Percentiles rank a stretch among this genome's conserved stretches.
phyloP scores from a whole-genome alignment of 2,113 vertebrate species.

The Salvator merianae region DNA sequence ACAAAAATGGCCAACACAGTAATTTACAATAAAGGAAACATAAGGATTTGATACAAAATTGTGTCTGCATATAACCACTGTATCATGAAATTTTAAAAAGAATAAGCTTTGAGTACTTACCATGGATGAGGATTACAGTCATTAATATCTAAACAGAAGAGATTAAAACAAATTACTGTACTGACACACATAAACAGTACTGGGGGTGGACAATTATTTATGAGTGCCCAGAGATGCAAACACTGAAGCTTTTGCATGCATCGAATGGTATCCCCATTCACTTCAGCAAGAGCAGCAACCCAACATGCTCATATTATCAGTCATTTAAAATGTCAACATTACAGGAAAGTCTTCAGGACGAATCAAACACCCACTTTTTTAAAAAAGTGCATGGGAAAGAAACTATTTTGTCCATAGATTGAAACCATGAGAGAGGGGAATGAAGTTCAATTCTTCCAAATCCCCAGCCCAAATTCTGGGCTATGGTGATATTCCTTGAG shows the following conservation, averaged over 20 bases:
- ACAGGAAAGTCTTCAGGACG: neutral
- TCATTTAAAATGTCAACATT: neutral
- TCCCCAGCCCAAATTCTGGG: too few species aligned
- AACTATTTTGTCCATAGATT: too few species aligned
- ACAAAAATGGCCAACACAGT: neutral
- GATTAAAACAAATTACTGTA: neutral
- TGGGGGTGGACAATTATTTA: neutral
- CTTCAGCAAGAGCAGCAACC: neutral
- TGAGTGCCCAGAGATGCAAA: neutral
- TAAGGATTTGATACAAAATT: neutral
- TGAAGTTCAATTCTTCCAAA: neutral
- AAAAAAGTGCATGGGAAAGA: too few species aligned
- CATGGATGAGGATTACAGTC: slow-evolving; percentile 96
- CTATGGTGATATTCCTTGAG: too few species aligned
- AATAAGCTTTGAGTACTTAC: slow-evolving; percentile 72
- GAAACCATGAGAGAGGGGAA: neutral
- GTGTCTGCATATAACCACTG: neutral
- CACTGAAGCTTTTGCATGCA: neutral
- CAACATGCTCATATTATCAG: neutral
- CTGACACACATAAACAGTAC: neutral
- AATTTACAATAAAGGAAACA: neutral
- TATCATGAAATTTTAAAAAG: neutral
- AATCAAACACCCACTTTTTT: neutral
- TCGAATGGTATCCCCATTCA: neutral
- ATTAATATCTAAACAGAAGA: slow-evolving; percentile 82